Base-by-base conservation (phyloP, 2,797 vertebrate species). In the Anas bahamensis region DNA sequence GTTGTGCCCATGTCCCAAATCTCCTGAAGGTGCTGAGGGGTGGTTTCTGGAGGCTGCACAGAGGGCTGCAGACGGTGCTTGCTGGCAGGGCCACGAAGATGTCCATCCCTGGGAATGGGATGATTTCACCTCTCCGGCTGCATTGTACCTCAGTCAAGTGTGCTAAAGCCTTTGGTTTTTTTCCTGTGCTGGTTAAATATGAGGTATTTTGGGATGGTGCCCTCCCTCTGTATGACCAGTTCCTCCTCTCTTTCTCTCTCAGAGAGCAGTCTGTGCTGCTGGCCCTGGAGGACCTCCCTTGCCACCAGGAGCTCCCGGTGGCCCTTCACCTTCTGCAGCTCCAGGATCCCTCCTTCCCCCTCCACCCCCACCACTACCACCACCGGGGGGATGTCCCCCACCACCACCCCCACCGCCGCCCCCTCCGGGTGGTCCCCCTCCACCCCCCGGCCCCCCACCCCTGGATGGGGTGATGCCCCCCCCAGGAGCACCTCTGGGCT, bases 401-500 rank as follows among this genome's bases (percentile, higher is more conserved):
- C 96, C 97, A 0, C 96, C 96, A 7, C 98, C 98, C 0, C 98
- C 98, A 1, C 97, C 99, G 1, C 99, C 98, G 1, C 98, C 97
- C 1, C 98, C 98, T 42, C 98, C 98, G 35, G 98, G 98, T 55
- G 98, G 97, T 50, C 98, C 96, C 91, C 97, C 98, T 94, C 98
- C 98, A 42, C 98, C 98, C 64, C 98, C 98, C 0, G 99, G 99
- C 2, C 98, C 98, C 4, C 97, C 98, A 57, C 97, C 98, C 12
- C 93, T 98, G 8, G 98, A 98, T 28, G 99, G 98, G 19, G 83
- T 98, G 77, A 97, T 98, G 60, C 99, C 99, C 37, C 98, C 99
- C 1, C 99, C 99, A 1, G 99, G 99, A 53, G 99, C 98, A 16
- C 99, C 99, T 2, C 26, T 98, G 64, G 98, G 99, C 28, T 96